Base-by-base conservation (phyloP, 2,888 invertebrate species). In the Serripes groenlandicus region DNA sequence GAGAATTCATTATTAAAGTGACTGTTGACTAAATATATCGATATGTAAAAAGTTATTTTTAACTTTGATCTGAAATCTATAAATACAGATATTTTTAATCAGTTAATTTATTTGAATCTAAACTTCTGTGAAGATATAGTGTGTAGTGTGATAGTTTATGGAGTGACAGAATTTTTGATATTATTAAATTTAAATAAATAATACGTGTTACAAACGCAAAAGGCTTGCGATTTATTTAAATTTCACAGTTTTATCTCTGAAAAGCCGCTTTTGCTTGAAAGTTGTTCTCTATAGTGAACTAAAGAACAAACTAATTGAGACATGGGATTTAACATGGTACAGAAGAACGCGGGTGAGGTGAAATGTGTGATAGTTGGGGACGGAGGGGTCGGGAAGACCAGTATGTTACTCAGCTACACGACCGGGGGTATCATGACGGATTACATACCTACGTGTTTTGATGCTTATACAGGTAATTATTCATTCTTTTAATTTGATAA, bases 341-440 rank as follows among this genome's bases (percentile, higher is more conserved):
- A 52, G 9, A 76, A 76, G 64, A 42, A 26, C 5, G 69, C 32
- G 15, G 75, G 79, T 18, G 83, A 83, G 64, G 62, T 90, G 1
- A 91, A 92, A 77, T 92, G 92, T 88, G 91, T 91, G 7, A 91
- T 92, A 23, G 92, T 92, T 23, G 92, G 92, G 9, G 92, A 92
- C 75, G 92, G 92, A 30, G 92, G 90, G 1, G 92, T 92, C n/a
- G 92, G 92, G 9, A 92, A 92, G 78, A 92, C 92, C 2, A 91
- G 90, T 66, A 89, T 92, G 89, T 68, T 92, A 28, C 76, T 92
- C 30, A 89, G 90, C 35, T 92, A 90, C 56, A 91, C 91, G 21
- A 90, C 91, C 30, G 91, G 92, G 18, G 90, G 89, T 72, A 92
- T 92, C 35, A 80, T 90, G 81, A 87, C 89, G 32, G 90, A 90